A percentile compares a stretch with the other conserved stretches of the same genome.
Evolutionary conservation across 1,140 invertebrate genomes (phyloP).

Genomic region (Holotrichia oblita): DNA sequence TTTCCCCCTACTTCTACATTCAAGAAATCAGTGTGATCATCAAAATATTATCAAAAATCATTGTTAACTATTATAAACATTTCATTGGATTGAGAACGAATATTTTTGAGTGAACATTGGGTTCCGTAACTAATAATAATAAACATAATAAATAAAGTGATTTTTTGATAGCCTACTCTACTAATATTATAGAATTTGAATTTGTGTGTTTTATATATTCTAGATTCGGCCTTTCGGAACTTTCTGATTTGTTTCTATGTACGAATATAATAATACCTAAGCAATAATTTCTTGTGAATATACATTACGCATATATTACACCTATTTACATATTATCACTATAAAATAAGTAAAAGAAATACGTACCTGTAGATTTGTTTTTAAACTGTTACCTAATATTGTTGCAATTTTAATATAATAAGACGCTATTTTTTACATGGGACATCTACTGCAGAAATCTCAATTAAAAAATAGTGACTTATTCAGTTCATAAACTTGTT

Average conservation of each 20-base stretch:
- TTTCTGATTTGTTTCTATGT: slow-evolving; percentile 30
- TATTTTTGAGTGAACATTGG: not conserved
- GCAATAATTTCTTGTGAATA: slow-evolving; percentile 41
- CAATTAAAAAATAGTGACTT: too few species aligned
- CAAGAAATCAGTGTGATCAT: slow-evolving; percentile 42
- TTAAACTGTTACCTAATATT: not conserved
- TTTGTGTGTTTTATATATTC: slow-evolving; percentile 24
- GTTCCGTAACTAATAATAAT: slow-evolving; percentile 15
- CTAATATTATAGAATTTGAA: not conserved
- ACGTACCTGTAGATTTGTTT: slow-evolving; percentile 15
- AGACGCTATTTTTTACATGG: too few species aligned
- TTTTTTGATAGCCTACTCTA: slow-evolving; percentile 35
- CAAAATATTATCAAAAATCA: slow-evolving; percentile 17
- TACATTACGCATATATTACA: slow-evolving; percentile 41
- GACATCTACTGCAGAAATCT: too few species aligned
- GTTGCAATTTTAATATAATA: too few species aligned
- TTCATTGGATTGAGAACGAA: slow-evolving; percentile 33
- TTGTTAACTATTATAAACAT: slow-evolving; percentile 36
- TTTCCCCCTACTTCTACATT: slow-evolving; percentile 44
- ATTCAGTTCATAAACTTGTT: too few species aligned
- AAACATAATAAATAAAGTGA: not conserved
- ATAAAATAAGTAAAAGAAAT: too few species aligned
- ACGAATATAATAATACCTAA: slow-evolving; percentile 14
- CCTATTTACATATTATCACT: slow-evolving; percentile 47
- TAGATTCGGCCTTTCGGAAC: slow-evolving; percentile 37